Base-by-base conservation (phyloP, 2,113 vertebrate species). In the Zosterops lateralis region DNA sequence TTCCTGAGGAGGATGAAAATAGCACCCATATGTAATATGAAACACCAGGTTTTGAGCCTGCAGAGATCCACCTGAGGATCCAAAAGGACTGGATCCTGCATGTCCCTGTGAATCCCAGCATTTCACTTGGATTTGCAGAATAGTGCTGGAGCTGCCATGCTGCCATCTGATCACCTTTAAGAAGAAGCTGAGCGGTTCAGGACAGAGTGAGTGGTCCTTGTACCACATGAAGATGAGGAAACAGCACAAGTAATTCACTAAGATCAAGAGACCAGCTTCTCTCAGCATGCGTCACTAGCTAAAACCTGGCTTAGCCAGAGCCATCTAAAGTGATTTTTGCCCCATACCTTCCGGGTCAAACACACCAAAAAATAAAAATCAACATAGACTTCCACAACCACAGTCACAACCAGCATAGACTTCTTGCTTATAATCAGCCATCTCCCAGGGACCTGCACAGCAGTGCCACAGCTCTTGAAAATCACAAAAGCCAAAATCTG, bases 1-100 rank as follows among this genome's bases (percentile, higher is more conserved):
- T 92, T 95, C 77, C 94, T 62, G n/a, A 82, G 73, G 8, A 91
- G 34, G 47, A 73, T 70, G 42, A 82, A 95, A 89, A 84, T 68
- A 87, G 34, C 4, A 1, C 34, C 87, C 73, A 34, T 17, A 60
- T 38, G 58, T 58, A 73, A 73, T 31, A 32, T 13, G 21, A 91
- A 87, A 70, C 81, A 82, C 16, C 67, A 79, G 34, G 31, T 68
- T n/a, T n/a, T 62, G 36, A 87, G 54, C 22, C 42, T 68, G 32
- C 47, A 64, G 81, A 93, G 45, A 73, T 73, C 18, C 14, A 72
- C 66, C 47, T 42, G 38, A 75, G 32, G 50, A 29, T 4, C 60
- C 53, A 68, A 57, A 21, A 70, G 40, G 13, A 67, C 21, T 3
- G 13, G 48, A 62, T 29, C 9, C 78, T 62, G 28, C 22, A 40